Conservation (phyloP, 2,888 invertebrate genomes). For the Apotomis capreana region DNA sequence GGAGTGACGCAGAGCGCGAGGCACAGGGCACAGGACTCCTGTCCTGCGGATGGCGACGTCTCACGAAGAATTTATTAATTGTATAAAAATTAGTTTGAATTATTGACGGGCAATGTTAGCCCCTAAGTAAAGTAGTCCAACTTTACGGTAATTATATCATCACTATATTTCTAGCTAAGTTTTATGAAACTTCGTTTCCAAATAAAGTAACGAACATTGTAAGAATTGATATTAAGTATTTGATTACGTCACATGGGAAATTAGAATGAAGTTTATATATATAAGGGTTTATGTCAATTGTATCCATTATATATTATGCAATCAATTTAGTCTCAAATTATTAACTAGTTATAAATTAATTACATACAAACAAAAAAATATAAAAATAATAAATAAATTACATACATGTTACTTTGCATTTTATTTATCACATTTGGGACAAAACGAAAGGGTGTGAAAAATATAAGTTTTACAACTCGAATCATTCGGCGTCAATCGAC, state of each 20-base stretch:
- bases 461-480: too few relatives aligned
- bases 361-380: background rate
- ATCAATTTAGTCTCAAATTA: slow-evolving; percentile 7
- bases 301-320: slow-evolving; percentile 3
- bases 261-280: background rate
- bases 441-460: background rate
- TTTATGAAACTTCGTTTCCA: slow-evolving; percentile 8
- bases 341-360: background rate
- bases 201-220: background rate
- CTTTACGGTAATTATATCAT: too few relatives aligned
- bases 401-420: background rate
- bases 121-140: too few relatives aligned
- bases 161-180: background rate
- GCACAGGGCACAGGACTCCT: too few relatives aligned
- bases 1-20: too few relatives aligned
- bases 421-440: background rate
- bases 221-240: background rate
- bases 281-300: slow-evolving; percentile 1
- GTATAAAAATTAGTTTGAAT: too few relatives aligned
- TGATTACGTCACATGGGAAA: background rate
- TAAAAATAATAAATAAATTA: too few relatives aligned
- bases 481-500: too few relatives aligned
- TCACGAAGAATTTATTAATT: too few relatives aligned
- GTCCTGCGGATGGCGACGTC: too few relatives aligned
- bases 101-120: too few relatives aligned